phyloP scores from a whole-genome alignment of 2,888 invertebrate genomes.

The Oegoconia quadripuncta region DNA sequence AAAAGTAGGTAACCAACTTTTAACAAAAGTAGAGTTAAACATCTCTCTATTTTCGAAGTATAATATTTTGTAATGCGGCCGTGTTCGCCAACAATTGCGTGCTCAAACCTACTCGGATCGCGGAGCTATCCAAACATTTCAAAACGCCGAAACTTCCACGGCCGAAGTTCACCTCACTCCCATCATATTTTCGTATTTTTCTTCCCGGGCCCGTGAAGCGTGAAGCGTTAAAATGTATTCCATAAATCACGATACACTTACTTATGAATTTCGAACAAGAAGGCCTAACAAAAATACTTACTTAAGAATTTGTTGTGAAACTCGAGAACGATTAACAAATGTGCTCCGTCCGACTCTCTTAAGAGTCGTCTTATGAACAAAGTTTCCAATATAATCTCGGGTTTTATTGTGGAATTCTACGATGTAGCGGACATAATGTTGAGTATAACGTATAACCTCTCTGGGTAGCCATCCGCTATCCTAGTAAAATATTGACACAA shows the following conservation, averaged over 20 bases:
- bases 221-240: conserved; percentile 58
- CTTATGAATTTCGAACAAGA: conserved; percentile 53
- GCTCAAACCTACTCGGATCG: conserved; percentile 30
- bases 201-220: conserved; percentile 46
- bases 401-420: conserved; percentile 10
- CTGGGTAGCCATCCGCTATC: conserved; percentile 51
- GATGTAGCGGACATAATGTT: conserved; percentile 27
- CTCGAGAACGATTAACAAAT: conserved; percentile 54
- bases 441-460: conserved; percentile 34
- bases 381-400: conserved; percentile 34
- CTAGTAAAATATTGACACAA: conserved; percentile 79
- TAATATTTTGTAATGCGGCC: not conserved
- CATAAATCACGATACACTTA: conserved; percentile 65
- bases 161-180: conserved; percentile 40
- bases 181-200: conserved; percentile 66
- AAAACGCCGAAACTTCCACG: conserved; percentile 36
- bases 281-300: conserved; percentile 63
- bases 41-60: conserved; percentile 3
- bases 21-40: not conserved
- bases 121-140: conserved; percentile 51
- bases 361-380: conserved; percentile 54
- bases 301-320: conserved; percentile 44
- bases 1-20: not conserved
- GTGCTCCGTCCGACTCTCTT: conserved; percentile 31
- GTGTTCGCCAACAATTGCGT: conserved; percentile 1